Evolutionary conservation across 2,797 vertebrate species (phyloP).

Genomic region (Parambassis ranga): DNA sequence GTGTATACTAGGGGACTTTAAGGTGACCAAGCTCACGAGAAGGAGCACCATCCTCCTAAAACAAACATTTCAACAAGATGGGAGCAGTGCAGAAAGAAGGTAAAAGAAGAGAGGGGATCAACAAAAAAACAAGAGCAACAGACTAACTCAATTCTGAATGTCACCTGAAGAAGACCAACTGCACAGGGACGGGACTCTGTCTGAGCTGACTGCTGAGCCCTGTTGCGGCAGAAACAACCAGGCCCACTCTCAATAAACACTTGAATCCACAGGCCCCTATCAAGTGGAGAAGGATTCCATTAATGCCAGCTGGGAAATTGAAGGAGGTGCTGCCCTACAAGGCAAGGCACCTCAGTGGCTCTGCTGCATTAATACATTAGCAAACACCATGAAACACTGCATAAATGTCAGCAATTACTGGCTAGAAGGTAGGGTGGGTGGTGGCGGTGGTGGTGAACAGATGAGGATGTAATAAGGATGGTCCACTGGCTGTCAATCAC

Average conservation of each 20-base stretch:
- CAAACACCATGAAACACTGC: constrained; percentile 99
- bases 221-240: constrained; percentile 96
- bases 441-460: constrained; percentile 74
- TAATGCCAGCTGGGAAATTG: constrained; percentile 83
- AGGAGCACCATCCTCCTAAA: not conserved
- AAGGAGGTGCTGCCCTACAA: constrained; percentile 83
- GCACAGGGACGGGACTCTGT: constrained; percentile 87
- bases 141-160: constrained; percentile 82
- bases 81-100: not conserved
- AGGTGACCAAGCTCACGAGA: not conserved
- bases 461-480: constrained; percentile 91
- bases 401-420: constrained; percentile 99
- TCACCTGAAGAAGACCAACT: constrained; percentile 95
- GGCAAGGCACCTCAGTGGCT: constrained; percentile 72
- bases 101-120: not conserved
- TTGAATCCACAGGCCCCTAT: constrained; percentile 80
- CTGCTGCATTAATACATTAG: constrained; percentile 99
- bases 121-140: constrained; percentile 25
- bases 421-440: constrained; percentile 21
- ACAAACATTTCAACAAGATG: not conserved
- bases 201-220: constrained; percentile 91
- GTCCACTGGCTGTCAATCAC: constrained; percentile 93
- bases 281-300: constrained; percentile 94
- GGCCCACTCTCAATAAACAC: constrained; percentile 87
- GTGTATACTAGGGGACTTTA: not conserved